Percentiles rank a stretch among this genome's conserved stretches.
Conservation (phyloP, 2,888 invertebrate genomes). For the Pyrgus malvae region DNA sequence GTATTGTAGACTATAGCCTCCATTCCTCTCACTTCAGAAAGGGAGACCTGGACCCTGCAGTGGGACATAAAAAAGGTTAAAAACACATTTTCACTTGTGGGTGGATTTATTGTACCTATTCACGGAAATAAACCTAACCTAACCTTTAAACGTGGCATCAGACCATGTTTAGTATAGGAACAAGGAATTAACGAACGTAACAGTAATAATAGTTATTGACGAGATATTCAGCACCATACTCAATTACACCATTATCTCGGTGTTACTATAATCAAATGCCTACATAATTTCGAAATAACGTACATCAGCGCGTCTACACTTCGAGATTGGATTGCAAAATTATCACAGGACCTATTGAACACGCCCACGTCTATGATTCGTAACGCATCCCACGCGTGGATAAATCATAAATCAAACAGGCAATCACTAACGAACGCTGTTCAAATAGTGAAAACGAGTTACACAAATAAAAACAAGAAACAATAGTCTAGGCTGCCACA, state of each 20-base stretch:
- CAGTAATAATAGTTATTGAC: background rate
- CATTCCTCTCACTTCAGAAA: too few species aligned
- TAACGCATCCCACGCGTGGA: constrained; percentile 54
- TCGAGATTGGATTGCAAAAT: constrained; percentile 39
- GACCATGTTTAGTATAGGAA: background rate
- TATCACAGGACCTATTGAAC: constrained; percentile 39
- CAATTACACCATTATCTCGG: constrained; percentile 1
- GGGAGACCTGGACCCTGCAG: too few species aligned
- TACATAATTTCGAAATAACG: constrained; percentile 9
- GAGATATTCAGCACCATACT: background rate
- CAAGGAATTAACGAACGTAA: background rate
- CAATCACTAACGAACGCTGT: constrained; percentile 73
- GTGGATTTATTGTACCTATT: too few species aligned
- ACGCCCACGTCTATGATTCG: constrained; percentile 57
- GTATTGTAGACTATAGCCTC: too few species aligned
- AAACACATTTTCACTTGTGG: too few species aligned
- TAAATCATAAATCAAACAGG: constrained; percentile 64
- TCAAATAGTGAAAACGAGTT: constrained; percentile 67
- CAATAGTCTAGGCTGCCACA: constrained; percentile 48
- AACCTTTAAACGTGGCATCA: too few species aligned
- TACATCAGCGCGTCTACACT: constrained; percentile 18
- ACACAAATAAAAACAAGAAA: constrained; percentile 64
- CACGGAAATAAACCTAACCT: too few species aligned
- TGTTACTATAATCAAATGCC: constrained; percentile 9
- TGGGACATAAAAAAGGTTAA: too few species aligned